Evolutionary conservation across 2,888 invertebrate species (phyloP), one percentile per base, ranked within the genome.

Genomic region (Hololepta plana): DNA sequence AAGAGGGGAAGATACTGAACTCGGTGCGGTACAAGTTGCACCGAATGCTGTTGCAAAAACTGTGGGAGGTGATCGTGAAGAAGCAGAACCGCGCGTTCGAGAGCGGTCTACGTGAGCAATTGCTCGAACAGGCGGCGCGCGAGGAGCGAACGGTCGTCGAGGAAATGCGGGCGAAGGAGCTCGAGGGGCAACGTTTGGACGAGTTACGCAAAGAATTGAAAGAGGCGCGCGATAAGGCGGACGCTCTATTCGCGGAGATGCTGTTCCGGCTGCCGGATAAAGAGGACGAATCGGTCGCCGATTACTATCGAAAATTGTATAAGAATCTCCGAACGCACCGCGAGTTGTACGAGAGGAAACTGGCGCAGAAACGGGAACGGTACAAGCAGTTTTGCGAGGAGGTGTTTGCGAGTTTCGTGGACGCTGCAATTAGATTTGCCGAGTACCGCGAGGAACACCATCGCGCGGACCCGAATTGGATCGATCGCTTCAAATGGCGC

Each of bases 61-160:
- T 69, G 24, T 67, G 67, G 66, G 56, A 62, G 22, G 49, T 53
- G 33, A 49, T 65, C 14, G 44, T 60, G 19, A 47, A 49, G 14
- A 58, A 61, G 41, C 61, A 67, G 46, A 64, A 65, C 40, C 42
- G 44, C 5, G 55, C 56, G 33, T 46, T 60, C 12, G 62, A 67
- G 34, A 49, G 51, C 22, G 50, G 56, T 8, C 47, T 70, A 5
- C 59, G 63, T 0, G 57, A 55, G 29, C 66, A 64, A 37, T 57
- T 70, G 2, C 46, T 69, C 45, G 64, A 64, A 38, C 56, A 71
- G 29, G 67, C 70, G 2, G 55, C 60, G 21, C 69, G 65, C 44
- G 72, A 72, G 40, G 72, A 69, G 43, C 65, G 65, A 47, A 64
- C 72, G 55, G 57, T 64, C 26, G 60, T 61, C 17, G 67, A 69